phyloP scores from a whole-genome alignment of 2,797 vertebrate species.

The Brotogeris chrysoptera region DNA sequence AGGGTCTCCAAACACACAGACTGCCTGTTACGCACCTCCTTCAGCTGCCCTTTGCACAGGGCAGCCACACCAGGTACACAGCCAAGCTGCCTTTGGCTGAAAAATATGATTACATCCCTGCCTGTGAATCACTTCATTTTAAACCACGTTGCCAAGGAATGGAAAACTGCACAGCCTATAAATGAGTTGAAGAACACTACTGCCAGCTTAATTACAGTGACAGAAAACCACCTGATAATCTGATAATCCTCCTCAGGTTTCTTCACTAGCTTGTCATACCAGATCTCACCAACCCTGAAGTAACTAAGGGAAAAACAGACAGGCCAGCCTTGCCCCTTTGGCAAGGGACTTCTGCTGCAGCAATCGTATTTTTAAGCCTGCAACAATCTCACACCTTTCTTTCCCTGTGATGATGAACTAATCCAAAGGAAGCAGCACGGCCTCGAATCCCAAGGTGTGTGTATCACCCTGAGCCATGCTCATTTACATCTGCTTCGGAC shows the following conservation, averaged over 20 bases:
- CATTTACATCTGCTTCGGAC: constrained; percentile 13
- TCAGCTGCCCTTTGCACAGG: background rate
- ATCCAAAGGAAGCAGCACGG: background rate
- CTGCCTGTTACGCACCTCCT: rapidly evolving
- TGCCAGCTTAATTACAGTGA: background rate
- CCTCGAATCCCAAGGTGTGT: background rate
- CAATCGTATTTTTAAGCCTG: background rate
- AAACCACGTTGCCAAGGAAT: background rate
- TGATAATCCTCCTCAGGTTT: background rate
- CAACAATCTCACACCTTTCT: constrained; percentile 13
- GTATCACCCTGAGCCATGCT: background rate
- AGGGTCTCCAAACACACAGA: background rate
- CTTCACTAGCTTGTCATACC: background rate
- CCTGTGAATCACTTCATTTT: background rate
- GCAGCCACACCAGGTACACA: background rate
- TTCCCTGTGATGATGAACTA: background rate
- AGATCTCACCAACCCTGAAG: background rate
- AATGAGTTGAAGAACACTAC: background rate
- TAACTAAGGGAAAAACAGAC: background rate
- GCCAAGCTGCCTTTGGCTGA: background rate
- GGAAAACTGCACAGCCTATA: background rate
- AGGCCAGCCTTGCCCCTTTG: background rate
- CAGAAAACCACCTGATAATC: background rate
- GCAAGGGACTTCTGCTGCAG: background rate
- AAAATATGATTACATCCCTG: rapidly evolving